phyloP scores from a whole-genome alignment of 1,140 invertebrate genomes.

The Hylaeus anthracinus region DNA sequence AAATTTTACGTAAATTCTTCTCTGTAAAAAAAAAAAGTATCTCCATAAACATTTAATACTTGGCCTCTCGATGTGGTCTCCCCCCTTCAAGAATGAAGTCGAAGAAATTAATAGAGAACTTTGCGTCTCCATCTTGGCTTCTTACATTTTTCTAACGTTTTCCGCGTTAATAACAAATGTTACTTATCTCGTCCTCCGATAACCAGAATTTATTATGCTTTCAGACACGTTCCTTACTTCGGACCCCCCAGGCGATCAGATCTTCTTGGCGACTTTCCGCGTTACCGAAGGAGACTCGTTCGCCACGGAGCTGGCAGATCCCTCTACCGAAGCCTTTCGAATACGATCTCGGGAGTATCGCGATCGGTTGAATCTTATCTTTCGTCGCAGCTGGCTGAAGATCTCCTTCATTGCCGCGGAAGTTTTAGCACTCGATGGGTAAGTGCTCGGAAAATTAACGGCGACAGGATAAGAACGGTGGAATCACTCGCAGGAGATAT shows the following conservation, averaged over 20 bases:
- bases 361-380: conserved; percentile 88
- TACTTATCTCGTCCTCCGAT: too few species aligned
- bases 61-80: too few species aligned
- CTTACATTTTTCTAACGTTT: too few species aligned
- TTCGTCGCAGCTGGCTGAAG: conserved; percentile 86
- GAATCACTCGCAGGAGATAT: neutral
- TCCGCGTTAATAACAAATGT: too few species aligned
- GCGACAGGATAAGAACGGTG: neutral
- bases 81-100: too few species aligned
- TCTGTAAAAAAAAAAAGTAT: too few species aligned
- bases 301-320: conserved; percentile 84
- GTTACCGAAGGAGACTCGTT: conserved; percentile 86
- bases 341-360: conserved; percentile 87
- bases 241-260: conserved; percentile 88
- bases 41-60: too few species aligned
- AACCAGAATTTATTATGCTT: conserved; percentile 65
- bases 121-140: too few species aligned
- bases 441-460: conserved; percentile 58
- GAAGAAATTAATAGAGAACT: too few species aligned
- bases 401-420: conserved; percentile 86
- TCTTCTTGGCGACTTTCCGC: conserved; percentile 89
- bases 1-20: too few species aligned
- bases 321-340: conserved; percentile 85
- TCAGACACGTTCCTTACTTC: conserved; percentile 90
- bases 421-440: conserved; percentile 91